Evolutionary conservation across 2,797 vertebrate genomes (phyloP), one percentile per base, ranked within the genome.

Genomic region (Thripadectes ignobilis): DNA sequence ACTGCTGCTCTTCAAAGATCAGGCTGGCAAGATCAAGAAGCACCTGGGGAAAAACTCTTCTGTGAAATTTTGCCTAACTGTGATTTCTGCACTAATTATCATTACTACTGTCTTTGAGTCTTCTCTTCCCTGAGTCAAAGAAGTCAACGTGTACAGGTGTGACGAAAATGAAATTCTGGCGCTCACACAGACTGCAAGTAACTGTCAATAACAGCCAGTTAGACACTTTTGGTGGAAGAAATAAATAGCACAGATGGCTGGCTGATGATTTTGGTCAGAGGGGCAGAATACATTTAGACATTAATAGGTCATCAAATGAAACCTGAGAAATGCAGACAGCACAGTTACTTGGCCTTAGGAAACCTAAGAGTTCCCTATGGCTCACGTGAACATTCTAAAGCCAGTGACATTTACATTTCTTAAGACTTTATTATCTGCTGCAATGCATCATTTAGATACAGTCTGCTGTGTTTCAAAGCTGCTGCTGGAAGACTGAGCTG

Each of bases 1-100:
- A 99, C 91, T 99, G 99, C 75, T 99, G 99, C 96, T 99, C 99
- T 97, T 99, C 99, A 85, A 99, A 99, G 96, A 99, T 99, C 90
- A 99, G 97, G 95, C 99, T 99, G 88, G 99, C 99, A 96, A 99
- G 98, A 95, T 99, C 99, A 91, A 99, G 96, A 89, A 99, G 98
- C 92, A 99, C 99, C 99, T 99, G 77, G 27, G 85, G 17, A 29
- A 93, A 88, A 95, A 52, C 32, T 39, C 6, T 45, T 73, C n/a
- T 55, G n/a, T 90, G 79, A 90, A 67, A 38, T 71, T 89, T 57
- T 72, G 23, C 48, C 23, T 73, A 29, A 30, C 1, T 10, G 4
- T 59, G 32, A 78, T 72, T 83, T 43, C 54, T 59, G 26, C 26
- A 69, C 13, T 58, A 58, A 66, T 69, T 62, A 38, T 13, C 12